Evolutionary conservation across 2,888 invertebrate genomes (phyloP).

Genomic region (Brachynemurus nebulosus): DNA sequence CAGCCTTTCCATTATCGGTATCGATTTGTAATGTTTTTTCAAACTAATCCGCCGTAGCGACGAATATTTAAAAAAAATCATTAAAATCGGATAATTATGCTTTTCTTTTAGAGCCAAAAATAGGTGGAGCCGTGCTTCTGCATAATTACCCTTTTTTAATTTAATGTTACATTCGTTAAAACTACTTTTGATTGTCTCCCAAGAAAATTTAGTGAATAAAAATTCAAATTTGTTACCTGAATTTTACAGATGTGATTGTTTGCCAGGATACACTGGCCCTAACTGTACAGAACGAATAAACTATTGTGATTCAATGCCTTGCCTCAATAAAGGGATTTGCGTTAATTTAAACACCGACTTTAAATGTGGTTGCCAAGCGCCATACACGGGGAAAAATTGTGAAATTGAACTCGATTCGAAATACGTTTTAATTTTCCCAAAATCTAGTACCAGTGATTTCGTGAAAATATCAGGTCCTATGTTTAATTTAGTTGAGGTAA

Average conservation of each 20-base stretch:
- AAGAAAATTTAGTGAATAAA: slow-evolving; percentile 12
- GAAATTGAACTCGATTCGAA: slow-evolving; percentile 34
- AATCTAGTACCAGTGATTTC: slow-evolving; percentile 43
- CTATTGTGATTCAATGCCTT: slow-evolving; percentile 32
- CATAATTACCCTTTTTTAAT: too few species aligned
- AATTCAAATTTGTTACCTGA: slow-evolving; percentile 9
- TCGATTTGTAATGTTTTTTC: too few species aligned
- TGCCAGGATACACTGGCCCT: slow-evolving; percentile 36
- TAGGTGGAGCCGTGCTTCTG: too few species aligned
- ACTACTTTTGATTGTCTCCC: too few species aligned
- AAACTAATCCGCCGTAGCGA: too few species aligned
- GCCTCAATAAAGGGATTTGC: slow-evolving; percentile 32
- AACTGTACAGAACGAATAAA: slow-evolving; percentile 34
- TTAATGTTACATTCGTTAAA: too few species aligned
- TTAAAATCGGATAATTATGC: too few species aligned
- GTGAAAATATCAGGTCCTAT: slow-evolving; percentile 35
- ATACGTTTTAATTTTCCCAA: slow-evolving; percentile 40
- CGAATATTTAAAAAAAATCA: too few species aligned
- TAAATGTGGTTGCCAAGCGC: slow-evolving; percentile 35
- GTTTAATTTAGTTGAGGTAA: slow-evolving; percentile 34
- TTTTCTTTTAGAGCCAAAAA: too few species aligned
- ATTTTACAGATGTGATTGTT: slow-evolving; percentile 37
- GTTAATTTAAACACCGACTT: slow-evolving; percentile 25
- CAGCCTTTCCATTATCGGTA: too few species aligned
- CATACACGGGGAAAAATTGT: slow-evolving; percentile 36